These are phyloP conservation scores for Cataglyphis albicans DNA, from an alignment of 2,888 invertebrate species.

Conservation along the genomic window DNA sequence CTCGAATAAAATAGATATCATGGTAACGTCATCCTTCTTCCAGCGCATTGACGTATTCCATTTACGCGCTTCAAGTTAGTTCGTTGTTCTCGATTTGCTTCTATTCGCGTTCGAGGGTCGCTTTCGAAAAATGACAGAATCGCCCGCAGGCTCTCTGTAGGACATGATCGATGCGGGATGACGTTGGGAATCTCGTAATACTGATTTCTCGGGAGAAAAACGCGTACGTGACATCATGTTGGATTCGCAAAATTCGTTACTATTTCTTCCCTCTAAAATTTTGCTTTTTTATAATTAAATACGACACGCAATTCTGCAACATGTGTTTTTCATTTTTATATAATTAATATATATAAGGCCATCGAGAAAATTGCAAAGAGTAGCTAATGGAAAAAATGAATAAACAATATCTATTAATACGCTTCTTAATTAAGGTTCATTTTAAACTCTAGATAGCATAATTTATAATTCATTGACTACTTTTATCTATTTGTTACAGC, in stretches of 20 bases:
- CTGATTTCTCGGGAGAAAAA: constrained; percentile 15
- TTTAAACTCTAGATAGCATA: background rate
- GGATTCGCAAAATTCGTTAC: background rate
- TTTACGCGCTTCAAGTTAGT: constrained; percentile 58
- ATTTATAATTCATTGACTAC: constrained; percentile 3
- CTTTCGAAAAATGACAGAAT: constrained; percentile 42
- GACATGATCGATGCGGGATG: constrained; percentile 40
- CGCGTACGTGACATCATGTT: background rate
- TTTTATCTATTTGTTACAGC: constrained; percentile 85
- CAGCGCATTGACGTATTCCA: constrained; percentile 65
- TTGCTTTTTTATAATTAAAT: background rate
- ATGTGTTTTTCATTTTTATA: background rate
- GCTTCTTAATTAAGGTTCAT: background rate
- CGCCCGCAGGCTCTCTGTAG: constrained; percentile 21
- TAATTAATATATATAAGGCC: background rate
- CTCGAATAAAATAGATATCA: constrained; percentile 66
- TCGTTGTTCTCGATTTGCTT: constrained; percentile 34
- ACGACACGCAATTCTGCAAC: background rate
- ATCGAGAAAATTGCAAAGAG: background rate
- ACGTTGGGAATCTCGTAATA: background rate
- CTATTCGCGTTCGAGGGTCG: constrained; percentile 17
- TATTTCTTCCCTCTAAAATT: background rate
- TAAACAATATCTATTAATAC: background rate
- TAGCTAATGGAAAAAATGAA: background rate
- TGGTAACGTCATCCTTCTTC: constrained; percentile 67